Conservation (phyloP, 2,888 invertebrate genomes). For the Anagyrus pseudococci region DNA sequence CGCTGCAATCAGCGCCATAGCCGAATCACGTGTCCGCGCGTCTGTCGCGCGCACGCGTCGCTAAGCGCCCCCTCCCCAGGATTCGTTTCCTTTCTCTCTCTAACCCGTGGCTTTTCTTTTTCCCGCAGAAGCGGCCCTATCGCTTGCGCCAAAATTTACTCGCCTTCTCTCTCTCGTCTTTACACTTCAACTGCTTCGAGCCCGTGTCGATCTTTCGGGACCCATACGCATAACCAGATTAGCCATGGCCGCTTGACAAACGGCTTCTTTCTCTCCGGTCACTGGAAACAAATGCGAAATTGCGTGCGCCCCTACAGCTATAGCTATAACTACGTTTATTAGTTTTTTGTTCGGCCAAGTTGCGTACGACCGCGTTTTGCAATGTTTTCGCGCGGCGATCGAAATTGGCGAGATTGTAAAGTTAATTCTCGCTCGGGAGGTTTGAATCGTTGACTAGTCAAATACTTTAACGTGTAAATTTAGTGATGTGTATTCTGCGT, state of each 20-base stretch:
- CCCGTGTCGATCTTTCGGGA: slow-evolving; percentile 39
- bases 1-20: slow-evolving; percentile 58
- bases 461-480: too few relatives aligned
- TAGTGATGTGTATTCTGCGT: too few relatives aligned
- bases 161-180: slow-evolving; percentile 24
- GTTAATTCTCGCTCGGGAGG: too few relatives aligned
- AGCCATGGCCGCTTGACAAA: slow-evolving; percentile 58
- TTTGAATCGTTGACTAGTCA: too few relatives aligned
- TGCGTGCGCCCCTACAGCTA: slow-evolving; percentile 1
- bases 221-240: slow-evolving; percentile 54
- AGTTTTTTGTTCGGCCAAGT: too few relatives aligned
- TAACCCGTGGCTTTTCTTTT: too few relatives aligned
- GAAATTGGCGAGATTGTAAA: too few relatives aligned
- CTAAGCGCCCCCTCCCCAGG: too few relatives aligned
- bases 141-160: neutral
- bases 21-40: slow-evolving; percentile 41
- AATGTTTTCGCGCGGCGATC: too few relatives aligned
- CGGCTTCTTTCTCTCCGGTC: slow-evolving; percentile 39
- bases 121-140: slow-evolving; percentile 16
- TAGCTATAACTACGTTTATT: too few relatives aligned
- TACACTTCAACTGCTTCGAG: slow-evolving; percentile 43
- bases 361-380: too few relatives aligned
- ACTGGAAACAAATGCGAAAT: slow-evolving; percentile 19
- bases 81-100: too few relatives aligned
- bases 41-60: neutral